phyloP scores from a whole-genome alignment of 2,113 vertebrate species.

The Passer domesticus region DNA sequence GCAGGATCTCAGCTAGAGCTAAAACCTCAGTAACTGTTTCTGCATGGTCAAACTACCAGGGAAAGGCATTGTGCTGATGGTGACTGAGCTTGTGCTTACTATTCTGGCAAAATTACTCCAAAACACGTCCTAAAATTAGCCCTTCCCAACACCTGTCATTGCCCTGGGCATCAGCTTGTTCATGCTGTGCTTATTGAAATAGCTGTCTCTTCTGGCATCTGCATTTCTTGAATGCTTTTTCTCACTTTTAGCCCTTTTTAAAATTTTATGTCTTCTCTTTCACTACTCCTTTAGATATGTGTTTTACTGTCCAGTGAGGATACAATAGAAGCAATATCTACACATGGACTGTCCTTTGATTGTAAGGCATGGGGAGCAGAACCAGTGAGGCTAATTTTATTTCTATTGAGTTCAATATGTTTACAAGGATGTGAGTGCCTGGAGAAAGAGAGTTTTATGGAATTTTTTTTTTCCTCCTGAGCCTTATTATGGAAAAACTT shows the following conservation, averaged over 20 bases:
- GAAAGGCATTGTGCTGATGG: neutral
- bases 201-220: neutral
- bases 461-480: neutral
- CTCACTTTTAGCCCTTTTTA: neutral
- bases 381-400: neutral
- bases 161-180: neutral
- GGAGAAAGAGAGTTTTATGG: neutral
- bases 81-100: neutral
- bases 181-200: neutral
- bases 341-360: neutral
- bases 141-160: neutral
- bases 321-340: neutral
- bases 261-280: neutral
- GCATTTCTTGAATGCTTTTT: neutral
- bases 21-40: neutral
- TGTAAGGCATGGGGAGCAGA: neutral
- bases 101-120: neutral
- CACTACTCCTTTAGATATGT: neutral
- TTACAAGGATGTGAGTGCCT: neutral
- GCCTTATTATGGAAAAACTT: neutral
- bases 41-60: neutral
- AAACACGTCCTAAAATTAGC: neutral
- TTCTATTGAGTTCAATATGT: neutral
- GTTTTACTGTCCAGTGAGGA: neutral
- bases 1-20: neutral